Percentiles rank a stretch among this genome's conserved stretches.
These are phyloP conservation scores for Octomys mimax DNA, from an alignment of 2,797 vertebrate species.

Conservation along the genomic window DNA sequence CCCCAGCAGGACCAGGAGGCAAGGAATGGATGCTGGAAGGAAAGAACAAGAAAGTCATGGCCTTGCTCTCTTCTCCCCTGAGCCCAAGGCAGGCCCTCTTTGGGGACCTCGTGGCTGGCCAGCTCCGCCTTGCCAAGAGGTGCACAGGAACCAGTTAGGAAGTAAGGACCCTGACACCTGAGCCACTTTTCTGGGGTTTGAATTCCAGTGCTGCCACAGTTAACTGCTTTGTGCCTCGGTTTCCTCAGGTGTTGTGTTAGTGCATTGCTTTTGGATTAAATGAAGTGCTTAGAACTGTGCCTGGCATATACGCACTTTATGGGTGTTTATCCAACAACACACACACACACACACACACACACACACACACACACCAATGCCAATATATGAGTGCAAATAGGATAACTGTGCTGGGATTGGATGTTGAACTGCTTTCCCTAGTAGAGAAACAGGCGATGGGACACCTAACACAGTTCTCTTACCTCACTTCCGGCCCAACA, in stretches of 20 bases:
- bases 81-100: background rate
- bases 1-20: background rate
- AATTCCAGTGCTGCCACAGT: background rate
- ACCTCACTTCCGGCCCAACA: constrained; percentile 3
- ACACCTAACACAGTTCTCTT: background rate
- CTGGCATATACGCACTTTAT: background rate
- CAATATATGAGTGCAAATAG: background rate
- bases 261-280: background rate
- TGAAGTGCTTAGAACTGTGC: background rate
- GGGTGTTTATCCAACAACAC: background rate
- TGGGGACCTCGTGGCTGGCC: background rate
- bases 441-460: background rate
- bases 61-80: background rate
- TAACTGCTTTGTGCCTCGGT: background rate
- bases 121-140: background rate
- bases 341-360: no score
- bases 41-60: background rate
- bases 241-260: background rate
- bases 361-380: no score
- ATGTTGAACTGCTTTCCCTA: background rate
- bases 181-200: background rate
- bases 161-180: background rate
- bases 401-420: background rate
- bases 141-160: background rate
- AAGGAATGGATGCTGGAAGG: background rate